Evolutionary conservation across 2,797 vertebrate species (phyloP).

Genomic region (Acanthurus tractus): DNA sequence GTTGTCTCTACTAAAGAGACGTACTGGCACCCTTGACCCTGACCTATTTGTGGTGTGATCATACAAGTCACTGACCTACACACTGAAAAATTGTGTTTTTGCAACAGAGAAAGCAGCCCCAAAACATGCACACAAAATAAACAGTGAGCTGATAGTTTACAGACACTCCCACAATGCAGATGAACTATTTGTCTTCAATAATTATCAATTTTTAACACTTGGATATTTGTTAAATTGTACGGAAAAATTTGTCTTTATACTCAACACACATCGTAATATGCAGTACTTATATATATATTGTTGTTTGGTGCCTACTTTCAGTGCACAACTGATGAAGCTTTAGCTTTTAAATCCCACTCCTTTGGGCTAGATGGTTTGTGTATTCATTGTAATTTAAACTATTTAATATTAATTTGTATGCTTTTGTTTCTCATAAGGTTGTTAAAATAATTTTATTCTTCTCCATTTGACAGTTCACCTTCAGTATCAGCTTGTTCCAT

Average conservation of each 20-base stretch:
- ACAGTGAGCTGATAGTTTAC: neutral
- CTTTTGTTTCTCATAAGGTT: neutral
- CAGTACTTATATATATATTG: neutral
- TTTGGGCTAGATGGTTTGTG: neutral
- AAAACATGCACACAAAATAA: conserved; percentile 1
- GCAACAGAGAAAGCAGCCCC: neutral
- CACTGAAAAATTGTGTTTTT: neutral
- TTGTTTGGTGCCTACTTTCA: neutral
- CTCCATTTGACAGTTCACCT: neutral
- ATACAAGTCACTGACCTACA: neutral
- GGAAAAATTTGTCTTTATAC: neutral
- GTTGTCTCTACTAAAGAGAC: neutral
- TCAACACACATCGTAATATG: neutral
- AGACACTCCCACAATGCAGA: neutral
- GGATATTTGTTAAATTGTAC: neutral
- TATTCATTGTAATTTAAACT: neutral
- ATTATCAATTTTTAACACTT: neutral
- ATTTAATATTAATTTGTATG: neutral
- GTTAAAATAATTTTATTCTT: neutral
- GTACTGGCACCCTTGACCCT: conserved; percentile 19
- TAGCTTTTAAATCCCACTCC: neutral
- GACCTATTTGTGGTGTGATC: neutral
- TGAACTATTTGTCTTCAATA: neutral
- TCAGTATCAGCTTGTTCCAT: neutral
- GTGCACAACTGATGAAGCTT: neutral